Evolutionary conservation across 2,888 invertebrate genomes (phyloP), one percentile per base, ranked within the genome.

Genomic region (Neria commutata): DNA sequence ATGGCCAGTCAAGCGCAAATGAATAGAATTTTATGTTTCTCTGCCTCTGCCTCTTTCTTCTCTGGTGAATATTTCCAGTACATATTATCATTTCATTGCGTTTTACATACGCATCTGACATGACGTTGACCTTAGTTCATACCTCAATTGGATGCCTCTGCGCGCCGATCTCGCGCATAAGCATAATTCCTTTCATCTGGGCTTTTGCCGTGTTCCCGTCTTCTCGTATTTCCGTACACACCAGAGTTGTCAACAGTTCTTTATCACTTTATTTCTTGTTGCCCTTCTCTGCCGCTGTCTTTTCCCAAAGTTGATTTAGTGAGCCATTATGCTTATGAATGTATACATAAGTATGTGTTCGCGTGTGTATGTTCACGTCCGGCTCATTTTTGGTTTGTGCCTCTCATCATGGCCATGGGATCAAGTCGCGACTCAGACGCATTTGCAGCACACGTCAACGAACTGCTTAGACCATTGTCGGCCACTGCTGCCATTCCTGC

Each of bases 381-480:
- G 37, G 51, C 37, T 51, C 16, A 24, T 11, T 5, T 21, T 25
- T n/a, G 3, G 23, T 16, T 45, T 52, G 58, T 59, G 58, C 48
- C 58, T 42, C 25, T 25, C 17, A 16, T 14, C 23, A 46, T n/a
- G 54, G 16, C 42, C 46, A 23, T 33, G 16, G 47, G 58, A 54
- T 59, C 58, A 59, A 16, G 17, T 26, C 16, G 17, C 23, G n/a
- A 40, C 46, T 29, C 3, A 26, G 26, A n/a, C 24, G 23, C 37
- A n/a, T 17, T 19, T 24, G 19, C 48, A 14, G 14, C 16, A 48
- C 10, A 33, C 26, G 58, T 58, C 58, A 59, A 50, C 29, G 54
- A 59, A 59, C 58, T 54, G 37, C 54, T 42, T 33, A 29, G 14
- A 24, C 37, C 26, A n/a, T n/a, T n/a, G n/a, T n/a, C n/a, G n/a